A percentile compares a stretch with the other conserved stretches of the same genome.
Evolutionary conservation across 2,888 invertebrate species (phyloP).

Genomic region (Heliconius sara): DNA sequence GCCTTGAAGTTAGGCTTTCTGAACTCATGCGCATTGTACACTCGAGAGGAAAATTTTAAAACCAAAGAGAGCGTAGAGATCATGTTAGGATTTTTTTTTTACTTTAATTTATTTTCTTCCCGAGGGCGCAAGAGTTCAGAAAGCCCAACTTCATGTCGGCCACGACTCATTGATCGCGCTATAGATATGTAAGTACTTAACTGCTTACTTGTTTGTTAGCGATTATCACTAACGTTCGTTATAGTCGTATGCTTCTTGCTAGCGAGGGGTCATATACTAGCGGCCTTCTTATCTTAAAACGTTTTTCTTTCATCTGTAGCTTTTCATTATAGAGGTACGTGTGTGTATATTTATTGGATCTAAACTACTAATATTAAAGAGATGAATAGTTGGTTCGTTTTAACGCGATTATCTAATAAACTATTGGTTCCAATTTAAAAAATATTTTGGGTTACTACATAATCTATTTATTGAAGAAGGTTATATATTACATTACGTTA

Average conservation of each 20-base stretch:
- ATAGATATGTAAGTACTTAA: neutral
- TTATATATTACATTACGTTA: no score
- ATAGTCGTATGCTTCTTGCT: slow-evolving; percentile 26
- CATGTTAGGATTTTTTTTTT: no score
- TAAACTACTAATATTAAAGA: neutral
- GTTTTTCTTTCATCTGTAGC: neutral
- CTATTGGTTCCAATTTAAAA: no score
- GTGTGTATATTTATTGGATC: neutral
- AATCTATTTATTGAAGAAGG: no score
- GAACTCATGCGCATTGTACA: neutral
- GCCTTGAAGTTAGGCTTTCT: neutral
- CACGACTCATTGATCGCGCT: neutral
- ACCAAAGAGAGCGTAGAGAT: neutral
- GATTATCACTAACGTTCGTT: slow-evolving; percentile 44
- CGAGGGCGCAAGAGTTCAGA: no score
- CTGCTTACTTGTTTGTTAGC: slow-evolving; percentile 39
- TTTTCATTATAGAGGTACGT: neutral
- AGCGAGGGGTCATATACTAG: slow-evolving; percentile 31
- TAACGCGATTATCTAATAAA: no score
- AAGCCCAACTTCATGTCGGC: neutral
- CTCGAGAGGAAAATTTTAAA: neutral
- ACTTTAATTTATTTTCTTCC: no score
- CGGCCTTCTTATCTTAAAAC: slow-evolving; percentile 19
- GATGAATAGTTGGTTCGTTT: no score
- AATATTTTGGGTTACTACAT: no score